Evolutionary conservation across 2,888 invertebrate genomes (phyloP), one percentile per base, ranked within the genome.

Genomic region (Deilephila elpenor): DNA sequence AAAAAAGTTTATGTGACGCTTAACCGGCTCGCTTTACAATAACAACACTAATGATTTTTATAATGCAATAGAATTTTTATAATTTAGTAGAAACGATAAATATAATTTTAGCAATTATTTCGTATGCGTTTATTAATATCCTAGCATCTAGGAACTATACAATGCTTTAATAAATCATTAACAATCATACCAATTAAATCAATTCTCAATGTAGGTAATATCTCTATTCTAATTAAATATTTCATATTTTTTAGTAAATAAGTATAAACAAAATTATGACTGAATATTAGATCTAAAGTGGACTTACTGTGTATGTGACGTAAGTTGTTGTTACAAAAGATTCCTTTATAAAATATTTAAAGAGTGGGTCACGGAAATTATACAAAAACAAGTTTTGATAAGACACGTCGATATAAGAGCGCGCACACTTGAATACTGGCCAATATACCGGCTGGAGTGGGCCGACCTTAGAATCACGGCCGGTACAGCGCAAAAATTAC

Each of bases 341-440:
- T 44, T 44, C 14, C 7, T 25, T n/a, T 56, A 56, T 8, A 62
- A 64, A 64, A 44, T 64, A 51, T 67, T 51, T 74, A 71, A 5
- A n/a, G 62, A 32, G 78, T 80, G 79, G 64, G 77, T 74, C 25
- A 70, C 19, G 11, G 7, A 7, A 70, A 19, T 64, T 17, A 19
- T 72, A 7, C 62, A 71, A 71, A 34, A 25, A 71, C 34, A n/a
- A 56, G 56, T 62, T 59, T 72, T 56, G 32, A 34, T 56, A 72
- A 32, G 32, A 59, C 72, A 72, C 72, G 72, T 56, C 64, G 19
- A 25, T 20, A 20, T 51, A 72, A 32, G 14, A 64, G 59, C 72
- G 72, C 72, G 59, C 64, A 32, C 72, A 61, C 53, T 64, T 25
- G 59, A 32, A 34, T 32, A 72, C 72, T 72, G 25, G 25, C 25